A percentile compares a stretch with the other conserved stretches of the same genome.
These are phyloP conservation scores for Zophobas atratus DNA, from an alignment of 1,140 invertebrate genomes.

Conservation along the genomic window DNA sequence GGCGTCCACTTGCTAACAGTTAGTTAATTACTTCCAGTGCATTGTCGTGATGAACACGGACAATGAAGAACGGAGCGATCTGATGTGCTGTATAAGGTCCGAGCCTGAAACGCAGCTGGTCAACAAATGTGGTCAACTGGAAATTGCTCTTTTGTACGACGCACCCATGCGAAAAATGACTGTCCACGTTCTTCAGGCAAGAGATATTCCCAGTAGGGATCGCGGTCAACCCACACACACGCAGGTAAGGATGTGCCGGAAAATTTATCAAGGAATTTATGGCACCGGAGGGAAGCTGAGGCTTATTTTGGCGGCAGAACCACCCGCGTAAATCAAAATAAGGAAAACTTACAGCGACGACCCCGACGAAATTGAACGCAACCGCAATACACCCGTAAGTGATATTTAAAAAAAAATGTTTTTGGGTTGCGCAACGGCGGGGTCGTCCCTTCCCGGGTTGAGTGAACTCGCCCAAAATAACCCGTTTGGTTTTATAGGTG, in stretches of 20 bases:
- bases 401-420: too few species aligned
- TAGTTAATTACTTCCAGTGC: conserved; percentile 57
- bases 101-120: conserved; percentile 54
- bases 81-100: conserved; percentile 57
- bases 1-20: neutral
- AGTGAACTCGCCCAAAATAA: conserved; percentile 2
- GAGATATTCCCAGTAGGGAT: conserved; percentile 83
- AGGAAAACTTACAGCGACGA: too few species aligned
- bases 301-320: too few species aligned
- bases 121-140: conserved; percentile 81
- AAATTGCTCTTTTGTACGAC: conserved; percentile 91
- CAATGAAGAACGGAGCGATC: conserved; percentile 61
- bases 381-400: too few species aligned
- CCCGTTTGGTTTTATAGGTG: conserved; percentile 72
- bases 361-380: too few species aligned
- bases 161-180: conserved; percentile 92
- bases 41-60: conserved; percentile 66
- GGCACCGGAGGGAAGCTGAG: too few species aligned
- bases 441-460: too few species aligned
- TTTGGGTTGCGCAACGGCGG: too few species aligned
- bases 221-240: conserved; percentile 83
- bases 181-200: conserved; percentile 89
- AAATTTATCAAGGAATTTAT: too few species aligned
- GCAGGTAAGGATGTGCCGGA: conserved; percentile 72
- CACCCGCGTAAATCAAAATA: too few species aligned